Evolutionary conservation across 2,888 invertebrate species (phyloP).

Genomic region (Invenusta paracnida): DNA sequence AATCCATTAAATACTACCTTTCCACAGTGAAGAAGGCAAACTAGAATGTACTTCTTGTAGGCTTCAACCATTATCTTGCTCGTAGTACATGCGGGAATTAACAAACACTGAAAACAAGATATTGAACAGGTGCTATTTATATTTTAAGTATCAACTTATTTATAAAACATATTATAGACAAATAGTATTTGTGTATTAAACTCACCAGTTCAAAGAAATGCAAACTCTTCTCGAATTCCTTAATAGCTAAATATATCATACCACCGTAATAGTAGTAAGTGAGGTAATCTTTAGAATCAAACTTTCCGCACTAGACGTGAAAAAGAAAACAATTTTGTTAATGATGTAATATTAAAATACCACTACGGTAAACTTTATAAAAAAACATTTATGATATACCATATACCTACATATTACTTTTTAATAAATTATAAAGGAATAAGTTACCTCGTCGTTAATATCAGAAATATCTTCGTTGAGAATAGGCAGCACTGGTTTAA

Average conservation of each 20-base stretch:
- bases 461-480: background rate
- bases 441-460: background rate
- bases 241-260: constrained; percentile 88
- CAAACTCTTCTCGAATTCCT: constrained; percentile 83
- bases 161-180: too few relatives aligned
- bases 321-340: background rate
- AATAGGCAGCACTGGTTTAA: background rate
- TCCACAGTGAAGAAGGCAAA: constrained; percentile 83
- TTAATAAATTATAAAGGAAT: background rate
- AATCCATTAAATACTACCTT: too few relatives aligned
- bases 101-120: constrained; percentile 9
- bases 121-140: background rate
- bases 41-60: constrained; percentile 89
- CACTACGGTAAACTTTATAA: too few relatives aligned
- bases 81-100: constrained; percentile 70
- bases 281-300: constrained; percentile 65
- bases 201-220: constrained; percentile 82
- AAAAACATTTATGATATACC: too few relatives aligned
- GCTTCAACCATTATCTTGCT: constrained; percentile 95
- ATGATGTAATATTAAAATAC: too few relatives aligned
- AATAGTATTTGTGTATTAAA: too few relatives aligned
- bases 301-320: background rate
- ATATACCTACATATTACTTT: background rate
- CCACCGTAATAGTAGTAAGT: constrained; percentile 94
- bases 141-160: too few relatives aligned